A percentile compares a stretch with the other conserved stretches of the same genome.
phyloP scores from a whole-genome alignment of 1,140 invertebrate species.

The Scaptomyza montana region DNA sequence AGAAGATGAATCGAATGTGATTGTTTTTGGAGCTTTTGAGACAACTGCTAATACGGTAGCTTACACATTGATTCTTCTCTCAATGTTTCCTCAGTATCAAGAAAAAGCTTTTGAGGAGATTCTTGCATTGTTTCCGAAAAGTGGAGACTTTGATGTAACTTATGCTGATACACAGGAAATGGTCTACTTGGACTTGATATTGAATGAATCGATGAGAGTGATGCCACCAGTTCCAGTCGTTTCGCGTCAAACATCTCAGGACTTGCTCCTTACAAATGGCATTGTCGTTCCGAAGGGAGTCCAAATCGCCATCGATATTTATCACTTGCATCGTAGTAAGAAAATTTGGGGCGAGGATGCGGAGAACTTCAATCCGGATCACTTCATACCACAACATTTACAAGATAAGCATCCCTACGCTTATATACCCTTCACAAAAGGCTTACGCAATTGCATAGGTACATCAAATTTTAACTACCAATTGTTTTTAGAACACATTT shows the following conservation, averaged over 20 bases:
- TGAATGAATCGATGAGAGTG: constrained; percentile 87
- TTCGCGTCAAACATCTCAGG: constrained; percentile 58
- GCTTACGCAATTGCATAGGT: constrained; percentile 81
- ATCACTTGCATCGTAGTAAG: constrained; percentile 71
- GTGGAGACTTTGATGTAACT: constrained; percentile 83
- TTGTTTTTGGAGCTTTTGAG: constrained; percentile 78
- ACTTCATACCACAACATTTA: constrained; percentile 69
- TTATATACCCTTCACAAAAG: constrained; percentile 79
- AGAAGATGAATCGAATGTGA: constrained; percentile 72
- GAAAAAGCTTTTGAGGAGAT: constrained; percentile 87
- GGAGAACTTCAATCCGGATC: constrained; percentile 75
- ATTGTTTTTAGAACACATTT: not conserved
- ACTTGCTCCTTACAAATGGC: constrained; percentile 62
- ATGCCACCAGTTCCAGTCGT: constrained; percentile 75
- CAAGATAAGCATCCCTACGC: constrained; percentile 68
- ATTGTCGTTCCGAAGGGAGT: constrained; percentile 61
- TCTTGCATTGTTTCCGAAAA: constrained; percentile 85
- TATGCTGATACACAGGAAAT: constrained; percentile 86
- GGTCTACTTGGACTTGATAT: constrained; percentile 87
- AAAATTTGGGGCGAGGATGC: constrained; percentile 71
- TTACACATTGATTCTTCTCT: constrained; percentile 65
- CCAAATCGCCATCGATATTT: constrained; percentile 65
- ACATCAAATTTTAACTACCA: not conserved
- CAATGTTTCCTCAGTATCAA: constrained; percentile 84
- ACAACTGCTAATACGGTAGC: constrained; percentile 74